Evolutionary conservation across 1,140 invertebrate species (phyloP), one percentile per base, ranked within the genome.

Genomic region (Pogonomyrmex barbatus): DNA sequence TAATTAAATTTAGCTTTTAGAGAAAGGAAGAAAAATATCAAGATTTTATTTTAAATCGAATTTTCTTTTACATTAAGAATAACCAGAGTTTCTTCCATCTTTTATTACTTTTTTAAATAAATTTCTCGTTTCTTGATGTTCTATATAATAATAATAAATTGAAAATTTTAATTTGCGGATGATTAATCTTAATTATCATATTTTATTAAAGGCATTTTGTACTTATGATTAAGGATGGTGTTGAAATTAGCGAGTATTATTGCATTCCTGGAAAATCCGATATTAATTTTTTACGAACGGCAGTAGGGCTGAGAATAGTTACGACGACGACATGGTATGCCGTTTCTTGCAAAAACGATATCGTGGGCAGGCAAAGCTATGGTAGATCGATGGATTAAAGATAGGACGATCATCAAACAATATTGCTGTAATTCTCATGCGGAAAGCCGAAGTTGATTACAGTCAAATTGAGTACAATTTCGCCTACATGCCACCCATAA

Each of bases 271-370:
- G 10, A 79, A 79, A 79, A 67, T 52, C 58, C 77, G 47, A 81
- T 81, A 68, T 81, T 79, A 68, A 67, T 81, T 68, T 81, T 54
- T 81, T 54, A 62, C 62, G 63, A 81, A 42, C 50, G 17, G 3
- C 6, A 42, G 42, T 54, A 14, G 14, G 1, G 36, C 47, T 52
- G n/a, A 79, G 62, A 79, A 67, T 67, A 67, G n/a, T 68, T 12
- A 81, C n/a, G 14, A 81, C 33, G 42, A 36, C 33, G 42, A n/a
- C 9, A 24, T 45, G 12, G 33, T 4, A 45, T 45, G 3, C 14
- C 9, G n/a, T 4, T 60, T 60, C 14, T 62, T 60, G 54, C 24
- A 60, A 47, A 77, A 60, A 47, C 12, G 2, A 42, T 70, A 70
- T 52, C 12, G 12, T 45, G 2, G 30, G 4, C 14, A 65, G 10